Percentiles rank a stretch among this genome's conserved stretches.
Conservation (phyloP, 2,113 vertebrate genomes). For the Tupaia chinensis region DNA sequence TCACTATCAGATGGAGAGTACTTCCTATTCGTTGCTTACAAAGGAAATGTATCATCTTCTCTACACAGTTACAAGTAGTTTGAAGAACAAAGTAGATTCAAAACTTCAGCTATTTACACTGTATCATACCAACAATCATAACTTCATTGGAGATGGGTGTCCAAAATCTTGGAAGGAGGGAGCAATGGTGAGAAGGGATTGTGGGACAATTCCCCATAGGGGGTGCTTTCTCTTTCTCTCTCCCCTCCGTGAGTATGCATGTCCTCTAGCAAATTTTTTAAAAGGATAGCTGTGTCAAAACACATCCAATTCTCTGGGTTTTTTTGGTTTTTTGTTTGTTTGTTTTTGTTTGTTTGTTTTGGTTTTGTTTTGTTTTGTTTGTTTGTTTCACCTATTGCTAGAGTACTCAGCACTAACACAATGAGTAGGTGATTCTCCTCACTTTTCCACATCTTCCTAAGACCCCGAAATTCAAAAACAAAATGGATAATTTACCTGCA, state of each 20-base stretch:
- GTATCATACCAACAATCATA: neutral
- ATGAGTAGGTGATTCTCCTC: neutral
- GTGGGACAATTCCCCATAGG: no score
- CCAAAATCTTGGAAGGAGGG: no score
- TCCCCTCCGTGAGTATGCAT: no score
- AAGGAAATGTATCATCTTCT: neutral
- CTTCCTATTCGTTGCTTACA: neutral
- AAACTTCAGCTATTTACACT: neutral
- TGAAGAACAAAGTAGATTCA: neutral
- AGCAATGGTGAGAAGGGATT: no score
- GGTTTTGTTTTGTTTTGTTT: no score
- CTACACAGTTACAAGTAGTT: neutral
- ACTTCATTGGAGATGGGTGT: neutral
- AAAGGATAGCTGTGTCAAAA: neutral
- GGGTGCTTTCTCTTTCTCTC: no score
- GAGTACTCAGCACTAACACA: neutral
- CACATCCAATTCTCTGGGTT: neutral
- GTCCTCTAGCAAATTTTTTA: no score
- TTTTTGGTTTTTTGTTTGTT: no score
- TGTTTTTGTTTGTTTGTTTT: no score
- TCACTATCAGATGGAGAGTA: neutral
- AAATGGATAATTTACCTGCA: neutral
- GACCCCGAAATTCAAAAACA: neutral
- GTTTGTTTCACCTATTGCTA: neutral
- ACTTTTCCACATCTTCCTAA: neutral